Evolutionary conservation across 2,797 vertebrate genomes (phyloP), one percentile per base, ranked within the genome.

Genomic region (Falco rusticolus): DNA sequence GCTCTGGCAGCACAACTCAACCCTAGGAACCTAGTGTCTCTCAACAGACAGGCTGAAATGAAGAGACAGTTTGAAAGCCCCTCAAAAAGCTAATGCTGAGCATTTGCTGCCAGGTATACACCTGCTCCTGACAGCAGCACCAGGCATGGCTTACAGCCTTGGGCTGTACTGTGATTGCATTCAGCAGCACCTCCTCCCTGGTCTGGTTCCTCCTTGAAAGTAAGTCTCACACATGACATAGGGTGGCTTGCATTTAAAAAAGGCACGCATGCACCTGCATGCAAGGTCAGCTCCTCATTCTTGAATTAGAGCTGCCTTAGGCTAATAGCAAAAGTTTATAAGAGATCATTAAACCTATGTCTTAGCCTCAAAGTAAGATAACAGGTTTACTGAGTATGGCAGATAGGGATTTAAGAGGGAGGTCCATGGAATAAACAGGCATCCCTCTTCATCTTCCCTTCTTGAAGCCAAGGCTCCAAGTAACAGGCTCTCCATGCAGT

Each of bases 1-100:
- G 70, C 34, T 87, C 37, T 95, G 93, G 94, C 79, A 88, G 93
- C 63, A 91, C 59, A 78, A 84, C 93, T 80, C 87, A 84, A 26
- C 69, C 76, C 43, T 77, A 68, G 77, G 85, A 93, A 68, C 33
- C n/a, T 10, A 26, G 16, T 65, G 34, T 13, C 48, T 77, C 80
- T 90, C 78, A 69, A 53, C 2, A 94, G 64, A 84, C 31, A 90
- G 77, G 19, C 60, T 89, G 80, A 96, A 84, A 76, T 51, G 57
- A 83, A 86, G 60, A 94, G 24, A 41, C 2, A 6, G 53, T 69
- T 81, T 86, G 53, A 13, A 19, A 89, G 21, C 25, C 75, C 51
- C 82, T 91, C 74, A 56, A 66, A 97, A 95, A 94, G 8, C 53
- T 54, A 69, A 61, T 22, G 61, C 64, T 69, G 74, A 86, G 24